Evolutionary conservation across 2,888 invertebrate genomes (phyloP).

Genomic region (Morinoia aosen): DNA sequence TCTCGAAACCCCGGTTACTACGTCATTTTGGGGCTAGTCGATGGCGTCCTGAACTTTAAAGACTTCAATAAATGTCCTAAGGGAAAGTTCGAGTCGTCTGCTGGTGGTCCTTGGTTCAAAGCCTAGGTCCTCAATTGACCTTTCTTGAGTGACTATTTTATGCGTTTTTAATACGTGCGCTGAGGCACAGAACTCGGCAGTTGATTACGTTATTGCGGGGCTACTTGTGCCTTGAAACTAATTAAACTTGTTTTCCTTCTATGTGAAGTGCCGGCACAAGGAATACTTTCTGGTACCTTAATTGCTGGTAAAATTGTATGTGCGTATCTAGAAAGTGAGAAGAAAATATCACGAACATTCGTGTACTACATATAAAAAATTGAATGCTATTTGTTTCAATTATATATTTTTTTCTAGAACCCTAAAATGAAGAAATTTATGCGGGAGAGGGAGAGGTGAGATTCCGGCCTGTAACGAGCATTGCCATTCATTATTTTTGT

Average conservation of each 20-base stretch:
- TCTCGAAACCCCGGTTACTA: not conserved
- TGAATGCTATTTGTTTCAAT: too few relatives aligned
- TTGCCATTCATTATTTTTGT: too few relatives aligned
- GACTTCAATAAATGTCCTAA: not conserved
- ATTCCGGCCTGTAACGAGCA: too few relatives aligned
- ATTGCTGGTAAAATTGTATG: not conserved
- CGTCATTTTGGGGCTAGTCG: not conserved
- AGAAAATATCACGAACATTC: too few relatives aligned
- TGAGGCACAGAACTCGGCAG: not conserved
- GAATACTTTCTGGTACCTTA: not conserved
- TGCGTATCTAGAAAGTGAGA: not conserved
- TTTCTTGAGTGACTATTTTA: not conserved
- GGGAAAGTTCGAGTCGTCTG: not conserved
- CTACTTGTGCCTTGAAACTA: not conserved
- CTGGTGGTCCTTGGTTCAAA: not conserved
- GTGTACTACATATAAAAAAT: too few relatives aligned
- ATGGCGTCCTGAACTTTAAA: not conserved
- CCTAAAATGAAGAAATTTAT: too few relatives aligned
- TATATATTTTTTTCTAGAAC: too few relatives aligned
- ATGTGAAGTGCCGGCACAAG: not conserved
- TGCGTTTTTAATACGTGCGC: not conserved
- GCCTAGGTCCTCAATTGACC: not conserved
- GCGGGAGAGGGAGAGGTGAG: too few relatives aligned
- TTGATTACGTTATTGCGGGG: not conserved
- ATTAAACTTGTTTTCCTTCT: not conserved